A percentile compares a stretch with the other conserved stretches of the same genome.
These are phyloP conservation scores for Coturnix japonica DNA, from an alignment of 2,113 vertebrate genomes.

Conservation along the genomic window DNA sequence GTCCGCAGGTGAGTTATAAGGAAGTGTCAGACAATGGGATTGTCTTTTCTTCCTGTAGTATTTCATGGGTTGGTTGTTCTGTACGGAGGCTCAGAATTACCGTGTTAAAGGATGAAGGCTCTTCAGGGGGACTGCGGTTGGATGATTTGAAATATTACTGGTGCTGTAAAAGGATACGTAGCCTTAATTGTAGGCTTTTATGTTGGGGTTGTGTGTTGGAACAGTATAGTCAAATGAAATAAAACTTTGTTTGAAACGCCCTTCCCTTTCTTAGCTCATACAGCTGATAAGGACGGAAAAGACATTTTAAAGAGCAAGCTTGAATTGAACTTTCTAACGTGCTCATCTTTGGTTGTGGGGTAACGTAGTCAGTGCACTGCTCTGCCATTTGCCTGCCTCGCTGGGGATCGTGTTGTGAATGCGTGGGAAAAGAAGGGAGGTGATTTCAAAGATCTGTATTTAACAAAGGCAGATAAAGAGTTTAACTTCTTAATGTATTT, in stretches of 20 bases:
- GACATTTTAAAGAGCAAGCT: not conserved
- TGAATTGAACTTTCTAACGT: slow-evolving; percentile 1
- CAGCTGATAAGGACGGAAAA: not conserved
- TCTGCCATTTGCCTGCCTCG: not conserved
- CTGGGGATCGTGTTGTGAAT: not conserved
- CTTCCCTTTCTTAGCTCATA: not conserved
- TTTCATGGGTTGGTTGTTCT: not conserved
- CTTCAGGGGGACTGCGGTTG: not conserved
- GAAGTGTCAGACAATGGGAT: not conserved
- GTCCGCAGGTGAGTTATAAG: not conserved
- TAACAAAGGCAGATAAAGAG: slow-evolving; percentile 56
- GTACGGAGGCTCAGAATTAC: fast-evolving
- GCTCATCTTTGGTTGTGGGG: slow-evolving; percentile 13
- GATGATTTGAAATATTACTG: not conserved
- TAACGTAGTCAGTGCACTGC: not conserved
- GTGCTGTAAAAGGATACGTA: not conserved
- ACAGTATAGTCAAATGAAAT: not conserved
- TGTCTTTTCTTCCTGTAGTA: not conserved
- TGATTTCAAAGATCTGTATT: not conserved
- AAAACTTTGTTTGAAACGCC: not conserved
- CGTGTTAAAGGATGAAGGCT: fast-evolving
- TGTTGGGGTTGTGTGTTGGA: not conserved
- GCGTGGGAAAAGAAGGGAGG: not conserved
- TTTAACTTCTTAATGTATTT: slow-evolving; percentile 35
- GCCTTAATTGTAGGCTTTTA: not conserved